Conservation (phyloP, 2,113 vertebrate species). For the Anoplopoma fimbria region DNA sequence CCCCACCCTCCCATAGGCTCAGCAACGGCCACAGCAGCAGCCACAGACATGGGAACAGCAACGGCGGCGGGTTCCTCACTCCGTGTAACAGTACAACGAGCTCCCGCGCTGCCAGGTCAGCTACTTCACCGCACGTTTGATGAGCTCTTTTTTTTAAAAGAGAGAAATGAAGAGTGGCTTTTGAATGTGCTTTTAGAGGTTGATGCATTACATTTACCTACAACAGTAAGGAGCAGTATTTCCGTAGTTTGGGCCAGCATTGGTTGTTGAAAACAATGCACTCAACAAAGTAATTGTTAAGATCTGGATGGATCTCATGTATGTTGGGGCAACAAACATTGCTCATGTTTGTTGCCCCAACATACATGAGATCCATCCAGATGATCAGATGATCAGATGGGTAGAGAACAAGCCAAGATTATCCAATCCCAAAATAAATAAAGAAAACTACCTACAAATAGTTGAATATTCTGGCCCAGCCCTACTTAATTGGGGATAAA, state of each 20-base stretch:
- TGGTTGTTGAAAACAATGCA: not conserved
- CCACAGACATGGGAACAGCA: conserved; percentile 49
- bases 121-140: not conserved
- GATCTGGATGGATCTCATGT: no score
- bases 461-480: not conserved
- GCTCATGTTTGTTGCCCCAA: no score
- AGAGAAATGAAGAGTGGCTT: not conserved
- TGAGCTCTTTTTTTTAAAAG: not conserved
- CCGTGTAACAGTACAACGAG: conserved; percentile 76
- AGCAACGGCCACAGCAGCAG: conserved; percentile 64
- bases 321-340: no score
- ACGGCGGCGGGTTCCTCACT: conserved; percentile 61
- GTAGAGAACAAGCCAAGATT: not conserved
- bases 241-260: not conserved
- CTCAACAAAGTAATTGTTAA: not conserved
- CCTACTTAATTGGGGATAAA: not conserved
- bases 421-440: not conserved
- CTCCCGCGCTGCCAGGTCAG: conserved; percentile 81
- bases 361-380: not conserved
- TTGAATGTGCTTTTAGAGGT: not conserved
- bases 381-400: not conserved
- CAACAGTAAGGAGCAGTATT: not conserved
- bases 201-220: no score
- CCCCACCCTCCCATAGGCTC: conserved; percentile 55
- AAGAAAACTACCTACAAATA: not conserved